phyloP scores from a whole-genome alignment of 2,888 invertebrate species.

The Idaea biselata region DNA sequence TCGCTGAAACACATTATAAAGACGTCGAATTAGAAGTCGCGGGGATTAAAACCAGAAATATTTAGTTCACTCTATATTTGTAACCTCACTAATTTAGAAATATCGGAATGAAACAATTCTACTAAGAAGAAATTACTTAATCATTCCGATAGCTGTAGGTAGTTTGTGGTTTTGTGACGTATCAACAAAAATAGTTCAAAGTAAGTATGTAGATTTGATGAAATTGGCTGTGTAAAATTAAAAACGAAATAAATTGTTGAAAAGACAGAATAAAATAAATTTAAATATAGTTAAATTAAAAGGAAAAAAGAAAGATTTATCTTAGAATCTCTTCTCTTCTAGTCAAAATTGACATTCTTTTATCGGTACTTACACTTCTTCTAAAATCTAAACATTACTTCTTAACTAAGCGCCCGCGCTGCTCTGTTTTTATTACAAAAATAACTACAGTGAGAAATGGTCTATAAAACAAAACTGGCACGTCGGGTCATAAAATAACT shows the following conservation, averaged over 20 bases:
- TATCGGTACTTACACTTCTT: background rate
- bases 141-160: background rate
- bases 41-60: no score
- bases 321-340: constrained; percentile 30
- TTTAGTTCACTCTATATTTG: background rate
- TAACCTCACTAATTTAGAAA: background rate
- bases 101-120: background rate
- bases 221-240: background rate
- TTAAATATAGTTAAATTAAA: constrained; percentile 12
- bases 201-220: constrained; percentile 3
- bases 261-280: background rate
- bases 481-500: no score
- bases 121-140: background rate
- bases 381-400: background rate
- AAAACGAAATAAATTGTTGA: background rate
- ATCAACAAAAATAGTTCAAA: no score
- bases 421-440: background rate
- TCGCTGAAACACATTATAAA: no score
- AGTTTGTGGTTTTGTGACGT: background rate
- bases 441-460: no score
- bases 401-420: background rate
- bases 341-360: constrained; percentile 32
- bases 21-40: no score
- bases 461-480: no score
- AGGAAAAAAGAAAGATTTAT: background rate